Evolutionary conservation across 2,888 invertebrate genomes (phyloP).

Genomic region (Acheta domesticus): DNA sequence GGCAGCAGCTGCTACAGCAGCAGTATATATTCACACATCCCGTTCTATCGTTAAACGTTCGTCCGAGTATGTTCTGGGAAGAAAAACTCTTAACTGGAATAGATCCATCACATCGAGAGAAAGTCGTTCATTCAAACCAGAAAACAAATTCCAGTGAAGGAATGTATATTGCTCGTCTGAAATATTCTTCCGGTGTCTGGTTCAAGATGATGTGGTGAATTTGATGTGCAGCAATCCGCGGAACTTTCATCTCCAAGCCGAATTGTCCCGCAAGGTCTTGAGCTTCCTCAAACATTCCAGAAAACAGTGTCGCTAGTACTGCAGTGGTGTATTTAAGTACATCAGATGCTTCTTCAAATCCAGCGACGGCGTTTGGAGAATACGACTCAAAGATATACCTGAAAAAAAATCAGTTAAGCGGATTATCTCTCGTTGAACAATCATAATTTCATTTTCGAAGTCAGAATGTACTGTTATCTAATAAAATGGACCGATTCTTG

Average conservation of each 20-base stretch:
- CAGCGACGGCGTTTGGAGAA: not conserved
- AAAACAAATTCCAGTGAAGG: not conserved
- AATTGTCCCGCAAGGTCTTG: not conserved
- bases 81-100: not conserved
- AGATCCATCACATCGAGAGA: not conserved
- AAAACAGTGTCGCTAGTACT: not conserved
- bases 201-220: not conserved
- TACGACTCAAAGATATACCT: not conserved
- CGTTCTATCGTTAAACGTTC: not conserved
- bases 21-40: not conserved
- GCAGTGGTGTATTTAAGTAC: not conserved
- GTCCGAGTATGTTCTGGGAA: not conserved
- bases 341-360: not conserved
- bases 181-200: not conserved
- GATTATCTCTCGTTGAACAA: too few species aligned
- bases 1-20: not conserved
- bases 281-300: not conserved
- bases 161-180: not conserved
- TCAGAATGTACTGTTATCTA: too few species aligned
- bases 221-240: not conserved
- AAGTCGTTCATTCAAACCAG: not conserved
- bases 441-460: too few species aligned
- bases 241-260: not conserved
- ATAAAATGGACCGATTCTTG: too few species aligned
- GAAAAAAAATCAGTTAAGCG: not conserved